phyloP scores from a whole-genome alignment of 2,888 invertebrate genomes.

The Lomographa bimaculata region DNA sequence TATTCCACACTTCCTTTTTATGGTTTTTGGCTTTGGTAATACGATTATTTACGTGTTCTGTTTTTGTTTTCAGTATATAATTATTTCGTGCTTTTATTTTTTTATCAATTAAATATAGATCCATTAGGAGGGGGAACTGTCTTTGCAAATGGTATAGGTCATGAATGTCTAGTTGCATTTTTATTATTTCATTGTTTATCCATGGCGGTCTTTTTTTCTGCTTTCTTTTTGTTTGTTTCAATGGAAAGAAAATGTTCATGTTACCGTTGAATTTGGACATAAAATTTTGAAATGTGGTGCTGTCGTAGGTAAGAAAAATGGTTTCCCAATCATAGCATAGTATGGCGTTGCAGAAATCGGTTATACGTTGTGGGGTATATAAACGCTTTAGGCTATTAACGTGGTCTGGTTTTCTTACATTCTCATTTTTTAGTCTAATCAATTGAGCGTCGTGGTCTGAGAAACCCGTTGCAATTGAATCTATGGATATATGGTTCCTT shows the following conservation, averaged over 20 bases:
- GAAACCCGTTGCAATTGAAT: too few relatives aligned
- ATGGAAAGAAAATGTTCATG: not conserved
- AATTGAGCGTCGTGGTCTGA: too few relatives aligned
- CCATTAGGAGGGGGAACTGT: not conserved
- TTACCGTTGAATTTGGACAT: not conserved
- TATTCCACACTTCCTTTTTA: slow-evolving; percentile 2
- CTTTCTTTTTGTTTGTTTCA: not conserved
- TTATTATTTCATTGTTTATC: slow-evolving; percentile 1
- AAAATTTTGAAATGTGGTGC: not conserved
- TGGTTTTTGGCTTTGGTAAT: not conserved
- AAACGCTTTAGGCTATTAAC: too few relatives aligned
- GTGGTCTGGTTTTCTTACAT: too few relatives aligned
- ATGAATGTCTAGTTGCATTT: slow-evolving; percentile 3
- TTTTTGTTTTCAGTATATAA: too few relatives aligned
- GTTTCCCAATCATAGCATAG: slow-evolving; percentile 2
- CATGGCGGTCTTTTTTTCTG: not conserved
- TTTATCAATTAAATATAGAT: not conserved
- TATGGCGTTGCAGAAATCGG: slow-evolving; percentile 1
- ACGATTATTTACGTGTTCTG: not conserved
- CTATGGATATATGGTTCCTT: too few relatives aligned
- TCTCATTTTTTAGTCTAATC: too few relatives aligned
- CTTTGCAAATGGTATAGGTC: slow-evolving; percentile 1
- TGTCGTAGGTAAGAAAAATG: not conserved
- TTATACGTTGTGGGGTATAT: too few relatives aligned
- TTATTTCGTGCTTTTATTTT: not conserved